Percentiles rank a stretch among this genome's conserved stretches.
Conservation (phyloP, 2,113 vertebrate species). For the Mesembrinibis cayennensis region DNA sequence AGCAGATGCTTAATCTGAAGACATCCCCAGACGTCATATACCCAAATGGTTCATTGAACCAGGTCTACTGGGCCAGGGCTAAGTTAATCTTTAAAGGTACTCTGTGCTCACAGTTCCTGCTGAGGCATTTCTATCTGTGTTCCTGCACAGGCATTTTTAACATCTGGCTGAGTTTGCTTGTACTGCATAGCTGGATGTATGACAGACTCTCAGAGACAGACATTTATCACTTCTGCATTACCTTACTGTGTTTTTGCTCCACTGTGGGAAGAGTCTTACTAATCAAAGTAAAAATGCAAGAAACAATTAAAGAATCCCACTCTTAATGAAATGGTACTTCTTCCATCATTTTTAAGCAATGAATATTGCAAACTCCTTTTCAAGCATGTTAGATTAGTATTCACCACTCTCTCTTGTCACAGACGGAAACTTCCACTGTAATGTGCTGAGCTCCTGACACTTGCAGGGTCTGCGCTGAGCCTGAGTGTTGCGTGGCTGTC, state of each 20-base stretch:
- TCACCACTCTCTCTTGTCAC: neutral
- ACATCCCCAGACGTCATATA: neutral
- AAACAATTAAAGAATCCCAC: neutral
- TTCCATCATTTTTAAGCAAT: neutral
- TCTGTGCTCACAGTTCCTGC: neutral
- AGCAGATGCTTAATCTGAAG: neutral
- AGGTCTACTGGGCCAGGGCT: neutral
- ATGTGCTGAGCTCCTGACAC: neutral
- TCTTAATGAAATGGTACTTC: neutral
- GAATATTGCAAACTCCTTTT: neutral
- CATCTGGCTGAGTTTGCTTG: neutral
- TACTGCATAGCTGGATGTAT: neutral
- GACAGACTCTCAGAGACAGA: neutral
- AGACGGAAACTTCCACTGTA: neutral
- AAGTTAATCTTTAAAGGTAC: neutral
- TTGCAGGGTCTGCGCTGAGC: neutral
- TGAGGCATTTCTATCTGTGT: neutral
- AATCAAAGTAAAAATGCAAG: constrained; percentile 8
- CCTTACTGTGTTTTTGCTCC: neutral
- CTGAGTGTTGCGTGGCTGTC: neutral
- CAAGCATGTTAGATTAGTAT: neutral
- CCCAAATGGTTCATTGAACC: neutral
- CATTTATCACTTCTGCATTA: neutral
- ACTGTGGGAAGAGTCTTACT: neutral
- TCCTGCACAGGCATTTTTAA: neutral